These are phyloP conservation scores for Charadrius vociferus DNA, from an alignment of 2,113 vertebrate genomes.

Conservation along the genomic window DNA sequence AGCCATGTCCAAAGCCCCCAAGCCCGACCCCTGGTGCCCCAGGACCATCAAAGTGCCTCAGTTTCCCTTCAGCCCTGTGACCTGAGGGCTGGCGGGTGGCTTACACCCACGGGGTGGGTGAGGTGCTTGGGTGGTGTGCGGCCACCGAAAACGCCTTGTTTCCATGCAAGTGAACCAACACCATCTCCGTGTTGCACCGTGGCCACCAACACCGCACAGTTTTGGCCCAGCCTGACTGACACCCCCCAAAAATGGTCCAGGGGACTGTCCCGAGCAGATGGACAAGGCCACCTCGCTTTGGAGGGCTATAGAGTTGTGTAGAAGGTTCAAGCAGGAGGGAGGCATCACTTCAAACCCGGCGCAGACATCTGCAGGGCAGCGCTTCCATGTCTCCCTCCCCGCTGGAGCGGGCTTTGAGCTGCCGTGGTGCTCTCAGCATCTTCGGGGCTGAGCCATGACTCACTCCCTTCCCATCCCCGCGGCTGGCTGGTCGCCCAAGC, in stretches of 20 bases:
- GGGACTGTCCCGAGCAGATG: background rate
- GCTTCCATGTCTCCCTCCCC: background rate
- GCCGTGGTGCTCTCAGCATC: background rate
- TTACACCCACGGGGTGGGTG: fast-evolving
- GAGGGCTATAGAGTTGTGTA: too few species aligned
- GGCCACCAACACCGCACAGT: background rate
- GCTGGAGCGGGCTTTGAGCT: fast-evolving
- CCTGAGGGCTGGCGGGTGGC: too few species aligned
- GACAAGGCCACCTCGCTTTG: background rate
- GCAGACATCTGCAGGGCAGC: background rate
- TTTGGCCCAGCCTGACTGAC: background rate
- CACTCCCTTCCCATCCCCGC: background rate
- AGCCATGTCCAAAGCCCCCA: fast-evolving
- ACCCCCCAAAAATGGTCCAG: background rate
- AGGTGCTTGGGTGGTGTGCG: background rate
- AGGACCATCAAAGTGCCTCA: background rate
- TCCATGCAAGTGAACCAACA: background rate
- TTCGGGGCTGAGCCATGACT: background rate
- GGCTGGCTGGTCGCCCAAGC: background rate
- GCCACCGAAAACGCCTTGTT: background rate
- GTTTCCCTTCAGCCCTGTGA: background rate
- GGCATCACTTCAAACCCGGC: fast-evolving
- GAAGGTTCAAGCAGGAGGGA: background rate
- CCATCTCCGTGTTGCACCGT: fast-evolving
- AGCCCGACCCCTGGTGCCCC: fast-evolving